A percentile compares a stretch with the other conserved stretches of the same genome.
Conservation (phyloP, 2,888 invertebrate species). For the Caenorhabditis panamensis region DNA sequence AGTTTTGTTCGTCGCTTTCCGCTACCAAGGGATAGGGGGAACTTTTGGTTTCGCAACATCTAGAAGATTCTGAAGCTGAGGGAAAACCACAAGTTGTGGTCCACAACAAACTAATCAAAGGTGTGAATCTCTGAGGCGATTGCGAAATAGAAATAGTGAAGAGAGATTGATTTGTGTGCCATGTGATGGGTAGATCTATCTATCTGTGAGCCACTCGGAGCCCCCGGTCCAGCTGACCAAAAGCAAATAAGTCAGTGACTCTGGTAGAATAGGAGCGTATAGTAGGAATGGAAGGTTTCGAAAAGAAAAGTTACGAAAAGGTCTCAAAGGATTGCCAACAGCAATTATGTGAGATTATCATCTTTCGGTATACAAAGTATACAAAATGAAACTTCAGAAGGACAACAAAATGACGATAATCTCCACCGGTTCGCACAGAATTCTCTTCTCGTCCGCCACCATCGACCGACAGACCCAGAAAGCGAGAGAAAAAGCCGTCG, state of each 20-base stretch:
- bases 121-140: background rate
- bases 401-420: slow-evolving; percentile 35
- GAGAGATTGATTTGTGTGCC: slow-evolving; percentile 43
- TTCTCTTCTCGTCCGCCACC: background rate
- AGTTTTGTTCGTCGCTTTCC: slow-evolving; percentile 46
- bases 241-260: slow-evolving; percentile 30
- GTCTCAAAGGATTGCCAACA: too few relatives aligned
- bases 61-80: background rate
- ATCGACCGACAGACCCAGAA: slow-evolving; percentile 5
- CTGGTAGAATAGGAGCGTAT: too few relatives aligned
- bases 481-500: too few relatives aligned
- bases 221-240: slow-evolving; percentile 42
- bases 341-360: slow-evolving; percentile 35
- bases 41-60: background rate
- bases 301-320: background rate
- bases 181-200: slow-evolving; percentile 38
- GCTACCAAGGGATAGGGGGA: background rate
- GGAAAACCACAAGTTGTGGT: too few relatives aligned
- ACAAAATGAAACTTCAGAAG: slow-evolving; percentile 3
- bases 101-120: background rate
- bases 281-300: background rate
- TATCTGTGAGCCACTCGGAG: too few relatives aligned
- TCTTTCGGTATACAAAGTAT: background rate
- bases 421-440: slow-evolving; percentile 14
- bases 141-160: background rate